Evolutionary conservation across 2,888 invertebrate species (phyloP).

Genomic region (Seira ritae): DNA sequence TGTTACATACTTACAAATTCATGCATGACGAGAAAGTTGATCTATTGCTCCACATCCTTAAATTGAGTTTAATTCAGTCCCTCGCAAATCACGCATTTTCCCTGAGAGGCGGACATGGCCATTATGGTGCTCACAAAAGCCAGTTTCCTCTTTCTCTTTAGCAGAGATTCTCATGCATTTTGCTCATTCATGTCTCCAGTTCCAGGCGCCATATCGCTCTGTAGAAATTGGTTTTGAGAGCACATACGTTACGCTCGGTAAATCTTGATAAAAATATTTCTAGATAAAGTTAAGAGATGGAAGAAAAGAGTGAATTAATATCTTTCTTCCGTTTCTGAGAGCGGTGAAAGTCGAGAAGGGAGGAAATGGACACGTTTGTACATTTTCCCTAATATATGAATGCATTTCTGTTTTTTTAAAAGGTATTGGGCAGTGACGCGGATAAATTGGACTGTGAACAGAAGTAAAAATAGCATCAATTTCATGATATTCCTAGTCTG

Average conservation of each 20-base stretch:
- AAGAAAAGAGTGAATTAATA: constrained; percentile 47
- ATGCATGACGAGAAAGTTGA: background rate
- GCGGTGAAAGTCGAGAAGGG: background rate
- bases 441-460: constrained; percentile 90
- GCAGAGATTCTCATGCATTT: background rate
- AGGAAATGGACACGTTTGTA: constrained; percentile 15
- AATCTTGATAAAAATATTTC: background rate
- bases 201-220: no score
- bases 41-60: background rate
- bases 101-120: background rate
- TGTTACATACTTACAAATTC: no score
- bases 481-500: constrained; percentile 90
- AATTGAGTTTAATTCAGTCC: background rate
- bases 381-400: constrained; percentile 36
- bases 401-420: constrained; percentile 69
- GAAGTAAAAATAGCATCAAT: constrained; percentile 86
- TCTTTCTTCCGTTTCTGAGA: background rate
- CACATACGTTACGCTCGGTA: background rate
- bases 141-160: background rate
- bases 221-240: background rate
- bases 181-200: background rate
- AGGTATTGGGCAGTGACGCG: constrained; percentile 95
- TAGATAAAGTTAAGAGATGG: background rate
- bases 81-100: background rate
- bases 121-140: background rate